These are phyloP conservation scores for Halcyon smyrnensis DNA, from an alignment of 2,797 vertebrate genomes.

Conservation along the genomic window DNA sequence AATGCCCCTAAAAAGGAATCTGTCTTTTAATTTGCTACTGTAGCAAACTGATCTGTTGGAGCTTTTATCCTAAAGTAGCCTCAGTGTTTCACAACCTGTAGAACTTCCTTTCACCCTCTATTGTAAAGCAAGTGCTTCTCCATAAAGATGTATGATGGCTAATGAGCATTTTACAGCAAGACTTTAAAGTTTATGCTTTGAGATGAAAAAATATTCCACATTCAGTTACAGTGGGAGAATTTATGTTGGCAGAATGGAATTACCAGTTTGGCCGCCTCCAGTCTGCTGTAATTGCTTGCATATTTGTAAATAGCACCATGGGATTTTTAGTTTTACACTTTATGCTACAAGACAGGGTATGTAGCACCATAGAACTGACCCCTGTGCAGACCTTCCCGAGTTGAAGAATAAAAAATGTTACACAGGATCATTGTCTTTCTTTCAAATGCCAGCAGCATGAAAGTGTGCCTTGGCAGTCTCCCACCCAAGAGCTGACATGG, in stretches of 20 bases:
- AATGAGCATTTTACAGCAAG: slow-evolving; percentile 54
- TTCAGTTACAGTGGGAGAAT: slow-evolving; percentile 16
- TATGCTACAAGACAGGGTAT: background rate
- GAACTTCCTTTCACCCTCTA: background rate
- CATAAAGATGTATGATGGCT: slow-evolving; percentile 17
- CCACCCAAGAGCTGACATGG: slow-evolving; percentile 38
- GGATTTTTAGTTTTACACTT: slow-evolving; percentile 26
- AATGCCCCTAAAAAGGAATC: background rate
- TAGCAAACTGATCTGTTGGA: background rate
- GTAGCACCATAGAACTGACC: background rate
- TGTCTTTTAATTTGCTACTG: slow-evolving; percentile 29
- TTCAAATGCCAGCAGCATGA: background rate
- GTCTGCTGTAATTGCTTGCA: background rate
- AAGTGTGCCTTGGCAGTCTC: slow-evolving; percentile 21
- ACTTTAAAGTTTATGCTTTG: slow-evolving; percentile 55
- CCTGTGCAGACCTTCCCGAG: background rate
- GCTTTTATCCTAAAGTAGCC: background rate
- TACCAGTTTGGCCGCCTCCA: slow-evolving; percentile 19
- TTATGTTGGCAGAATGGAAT: slow-evolving; percentile 21
- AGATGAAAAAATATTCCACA: background rate
- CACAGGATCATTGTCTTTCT: slow-evolving; percentile 1
- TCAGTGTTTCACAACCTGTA: background rate
- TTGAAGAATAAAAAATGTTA: background rate
- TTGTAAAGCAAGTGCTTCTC: slow-evolving; percentile 19
- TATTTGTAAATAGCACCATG: slow-evolving; percentile 20